Conservation (phyloP, 1,140 invertebrate genomes). For the Eupristina koningsbergeri region DNA sequence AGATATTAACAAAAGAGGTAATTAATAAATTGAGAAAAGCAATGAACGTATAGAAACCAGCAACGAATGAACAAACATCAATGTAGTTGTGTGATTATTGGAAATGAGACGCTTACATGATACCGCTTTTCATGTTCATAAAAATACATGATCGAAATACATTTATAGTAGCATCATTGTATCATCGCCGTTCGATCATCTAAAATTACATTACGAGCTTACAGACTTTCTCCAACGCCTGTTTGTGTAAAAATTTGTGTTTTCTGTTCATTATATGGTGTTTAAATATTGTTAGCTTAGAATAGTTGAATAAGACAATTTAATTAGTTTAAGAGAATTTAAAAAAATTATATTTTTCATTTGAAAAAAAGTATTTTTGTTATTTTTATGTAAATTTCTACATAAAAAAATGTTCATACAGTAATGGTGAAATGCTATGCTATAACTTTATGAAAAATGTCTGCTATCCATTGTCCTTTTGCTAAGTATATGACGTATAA, state of each 20-base stretch:
- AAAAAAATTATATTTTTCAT: neutral
- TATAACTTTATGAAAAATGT: neutral
- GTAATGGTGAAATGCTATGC: neutral
- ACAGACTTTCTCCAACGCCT: neutral
- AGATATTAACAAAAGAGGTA: neutral
- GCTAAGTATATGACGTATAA: neutral
- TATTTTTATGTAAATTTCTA: neutral
- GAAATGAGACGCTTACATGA: constrained; percentile 13
- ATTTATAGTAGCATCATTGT: constrained; percentile 26
- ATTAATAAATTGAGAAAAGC: neutral
- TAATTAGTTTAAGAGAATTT: neutral
- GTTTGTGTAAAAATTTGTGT: constrained; percentile 32
- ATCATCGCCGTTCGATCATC: constrained; percentile 13
- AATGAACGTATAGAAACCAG: constrained; percentile 31
- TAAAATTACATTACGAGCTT: constrained; percentile 5
- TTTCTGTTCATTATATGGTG: neutral
- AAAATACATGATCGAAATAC: constrained; percentile 34
- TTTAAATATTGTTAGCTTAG: neutral
- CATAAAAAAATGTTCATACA: too few relatives aligned
- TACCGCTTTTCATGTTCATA: constrained; percentile 56
- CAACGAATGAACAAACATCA: constrained; percentile 30
- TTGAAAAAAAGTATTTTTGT: neutral
- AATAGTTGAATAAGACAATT: neutral
- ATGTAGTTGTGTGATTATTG: neutral
- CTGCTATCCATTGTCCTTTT: constrained; percentile 30